Conservation (phyloP, 2,888 invertebrate species). For the Heteromurus nitidus region DNA sequence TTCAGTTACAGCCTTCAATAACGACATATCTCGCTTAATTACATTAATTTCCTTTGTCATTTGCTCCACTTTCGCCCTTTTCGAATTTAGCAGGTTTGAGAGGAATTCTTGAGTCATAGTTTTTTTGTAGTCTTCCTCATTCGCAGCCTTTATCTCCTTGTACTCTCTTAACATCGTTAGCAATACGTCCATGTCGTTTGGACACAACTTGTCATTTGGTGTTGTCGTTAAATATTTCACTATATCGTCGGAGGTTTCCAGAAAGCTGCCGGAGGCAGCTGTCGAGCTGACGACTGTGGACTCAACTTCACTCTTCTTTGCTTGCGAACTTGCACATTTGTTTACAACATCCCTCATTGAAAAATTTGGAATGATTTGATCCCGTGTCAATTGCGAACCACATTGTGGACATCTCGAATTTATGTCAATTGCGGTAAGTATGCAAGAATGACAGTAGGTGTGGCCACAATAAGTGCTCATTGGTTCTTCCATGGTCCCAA, state of each 20-base stretch:
- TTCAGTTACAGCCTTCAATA: too few relatives aligned
- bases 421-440: slow-evolving; percentile 81
- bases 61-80: slow-evolving; percentile 82
- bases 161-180: slow-evolving; percentile 86
- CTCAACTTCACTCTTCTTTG: slow-evolving; percentile 65
- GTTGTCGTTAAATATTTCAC: slow-evolving; percentile 74
- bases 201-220: slow-evolving; percentile 82
- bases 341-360: slow-evolving; percentile 84
- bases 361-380: slow-evolving; percentile 90
- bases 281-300: slow-evolving; percentile 76
- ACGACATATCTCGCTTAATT: slow-evolving; percentile 86
- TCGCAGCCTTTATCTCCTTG: slow-evolving; percentile 87
- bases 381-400: slow-evolving; percentile 81
- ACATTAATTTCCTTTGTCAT: slow-evolving; percentile 84
- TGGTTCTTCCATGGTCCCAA: slow-evolving; percentile 91
- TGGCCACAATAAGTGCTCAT: slow-evolving; percentile 95
- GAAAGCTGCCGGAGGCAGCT: slow-evolving; percentile 75
- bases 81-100: slow-evolving; percentile 84
- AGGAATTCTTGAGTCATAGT: slow-evolving; percentile 89
- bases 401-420: slow-evolving; percentile 89
- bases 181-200: slow-evolving; percentile 88
- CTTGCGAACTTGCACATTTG: slow-evolving; percentile 78
- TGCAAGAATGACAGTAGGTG: slow-evolving; percentile 91
- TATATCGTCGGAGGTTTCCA: slow-evolving; percentile 51
- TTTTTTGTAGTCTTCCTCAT: slow-evolving; percentile 87